These are phyloP conservation scores for Acronicta leporina DNA, from an alignment of 2,888 invertebrate genomes.

Conservation along the genomic window DNA sequence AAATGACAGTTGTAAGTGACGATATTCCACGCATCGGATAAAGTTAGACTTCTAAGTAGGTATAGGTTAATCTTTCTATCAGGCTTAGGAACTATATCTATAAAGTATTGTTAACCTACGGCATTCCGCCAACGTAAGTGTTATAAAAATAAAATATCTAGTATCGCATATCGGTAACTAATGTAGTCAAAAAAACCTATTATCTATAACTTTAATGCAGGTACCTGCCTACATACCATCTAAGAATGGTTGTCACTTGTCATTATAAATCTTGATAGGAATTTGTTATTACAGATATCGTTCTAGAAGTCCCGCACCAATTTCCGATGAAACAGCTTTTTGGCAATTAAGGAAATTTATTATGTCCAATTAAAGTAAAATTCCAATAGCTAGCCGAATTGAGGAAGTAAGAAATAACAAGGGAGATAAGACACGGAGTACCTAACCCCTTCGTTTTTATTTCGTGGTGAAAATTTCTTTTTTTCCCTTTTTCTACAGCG, in stretches of 20 bases:
- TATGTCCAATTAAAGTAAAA: constrained; percentile 44
- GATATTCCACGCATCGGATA: too few relatives aligned
- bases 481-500: constrained; percentile 13
- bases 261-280: constrained; percentile 1
- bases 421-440: constrained; percentile 17
- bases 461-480: constrained; percentile 15
- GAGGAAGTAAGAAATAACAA: constrained; percentile 31
- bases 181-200: too few relatives aligned
- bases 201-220: too few relatives aligned
- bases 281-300: constrained; percentile 1
- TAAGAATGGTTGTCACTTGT: constrained; percentile 2
- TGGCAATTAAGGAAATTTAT: constrained; percentile 43
- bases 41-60: too few relatives aligned
- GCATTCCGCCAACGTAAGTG: too few relatives aligned
- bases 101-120: too few relatives aligned
- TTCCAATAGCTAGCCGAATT: constrained; percentile 42
- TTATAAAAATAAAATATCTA: too few relatives aligned
- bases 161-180: too few relatives aligned
- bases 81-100: too few relatives aligned
- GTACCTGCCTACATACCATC: too few relatives aligned
- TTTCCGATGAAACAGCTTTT: constrained; percentile 39
- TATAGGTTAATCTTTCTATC: too few relatives aligned
- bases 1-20: too few relatives aligned
- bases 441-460: constrained; percentile 18
- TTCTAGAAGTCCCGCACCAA: constrained; percentile 29